Evolutionary conservation across 2,888 invertebrate species (phyloP), one percentile per base, ranked within the genome.

Genomic region (Harpagoxenus sublaevis): DNA sequence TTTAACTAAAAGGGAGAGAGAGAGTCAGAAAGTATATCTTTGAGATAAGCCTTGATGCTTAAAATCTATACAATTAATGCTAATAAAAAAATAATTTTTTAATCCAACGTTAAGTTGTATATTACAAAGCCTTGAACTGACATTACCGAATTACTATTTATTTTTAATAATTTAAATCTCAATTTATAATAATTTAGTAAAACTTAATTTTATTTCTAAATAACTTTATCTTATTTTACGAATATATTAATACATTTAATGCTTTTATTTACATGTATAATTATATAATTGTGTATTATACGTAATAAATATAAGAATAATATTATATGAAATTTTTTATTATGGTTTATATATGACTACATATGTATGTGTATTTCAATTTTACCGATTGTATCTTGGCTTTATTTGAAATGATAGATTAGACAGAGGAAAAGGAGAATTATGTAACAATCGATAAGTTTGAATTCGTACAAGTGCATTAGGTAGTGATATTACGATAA

Each of bases 31-130:
- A 12, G 31, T 53, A 12, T 70, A 0, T 23, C 1, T 86, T 84
- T 90, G 85, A 90, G 82, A 87, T 89, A 85, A 84, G n/a, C 12
- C 12, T 71, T 23, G 1, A 53, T 70, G 6, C 1, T 70, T 53
- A 51, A n/a, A 1, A 51, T 68, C 1, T n/a, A 81, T 74, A 84
- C 83, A 89, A 85, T 89, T 77, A 83, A 81, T 79, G 68, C 71
- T 85, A 84, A 83, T 85, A 60, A 79, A 63, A 83, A 85, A 77
- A 73, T 70, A 87, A 90, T 89, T 84, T 87, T 74, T 62, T 77
- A 89, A 89, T 87, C 74, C 18, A 66, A 9, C 23, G 15, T 23
- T 39, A 71, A 71, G 4, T 3, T 1, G 23, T 23, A 23, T 18
- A 28, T 51, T 51, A 35, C 3, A 6, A 68, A 0, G 0, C 1